phyloP scores from a whole-genome alignment of 2,888 invertebrate species.

The Acronicta leporina region DNA sequence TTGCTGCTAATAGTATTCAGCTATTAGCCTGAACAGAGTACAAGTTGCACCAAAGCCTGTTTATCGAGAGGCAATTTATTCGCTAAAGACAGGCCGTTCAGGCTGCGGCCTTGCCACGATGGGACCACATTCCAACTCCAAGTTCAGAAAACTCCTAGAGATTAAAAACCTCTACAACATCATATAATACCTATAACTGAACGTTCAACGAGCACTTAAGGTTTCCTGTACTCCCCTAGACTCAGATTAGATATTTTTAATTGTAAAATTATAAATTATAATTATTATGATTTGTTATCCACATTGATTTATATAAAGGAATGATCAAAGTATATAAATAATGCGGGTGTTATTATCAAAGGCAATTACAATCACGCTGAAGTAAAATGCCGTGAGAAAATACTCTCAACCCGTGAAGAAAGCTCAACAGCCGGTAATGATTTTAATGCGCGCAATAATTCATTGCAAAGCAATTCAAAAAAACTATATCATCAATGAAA shows the following conservation, averaged over 20 bases:
- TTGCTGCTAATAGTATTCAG: slow-evolving; percentile 78
- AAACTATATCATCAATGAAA: slow-evolving; percentile 16
- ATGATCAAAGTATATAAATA: background rate
- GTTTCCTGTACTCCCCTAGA: slow-evolving; percentile 3
- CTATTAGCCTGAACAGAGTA: slow-evolving; percentile 71
- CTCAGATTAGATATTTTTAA: no score
- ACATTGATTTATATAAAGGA: background rate
- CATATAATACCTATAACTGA: slow-evolving; percentile 17
- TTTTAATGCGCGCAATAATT: slow-evolving; percentile 7
- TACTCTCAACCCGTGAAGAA: background rate
- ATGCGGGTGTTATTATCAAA: no score
- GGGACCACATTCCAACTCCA: slow-evolving; percentile 79
- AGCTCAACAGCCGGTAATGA: background rate
- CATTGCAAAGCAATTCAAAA: slow-evolving; percentile 7
- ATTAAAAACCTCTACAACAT: slow-evolving; percentile 71
- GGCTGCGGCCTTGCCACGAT: slow-evolving; percentile 76
- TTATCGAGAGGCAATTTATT: slow-evolving; percentile 83
- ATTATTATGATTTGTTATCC: no score
- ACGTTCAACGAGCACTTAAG: slow-evolving; percentile 11
- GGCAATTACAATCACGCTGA: no score
- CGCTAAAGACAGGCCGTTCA: slow-evolving; percentile 80
- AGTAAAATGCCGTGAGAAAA: background rate
- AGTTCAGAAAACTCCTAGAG: slow-evolving; percentile 77
- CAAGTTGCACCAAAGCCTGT: slow-evolving; percentile 75
- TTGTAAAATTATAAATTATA: no score